Base-by-base conservation (phyloP, 1,140 invertebrate genomes). In the Asobara japonica region DNA sequence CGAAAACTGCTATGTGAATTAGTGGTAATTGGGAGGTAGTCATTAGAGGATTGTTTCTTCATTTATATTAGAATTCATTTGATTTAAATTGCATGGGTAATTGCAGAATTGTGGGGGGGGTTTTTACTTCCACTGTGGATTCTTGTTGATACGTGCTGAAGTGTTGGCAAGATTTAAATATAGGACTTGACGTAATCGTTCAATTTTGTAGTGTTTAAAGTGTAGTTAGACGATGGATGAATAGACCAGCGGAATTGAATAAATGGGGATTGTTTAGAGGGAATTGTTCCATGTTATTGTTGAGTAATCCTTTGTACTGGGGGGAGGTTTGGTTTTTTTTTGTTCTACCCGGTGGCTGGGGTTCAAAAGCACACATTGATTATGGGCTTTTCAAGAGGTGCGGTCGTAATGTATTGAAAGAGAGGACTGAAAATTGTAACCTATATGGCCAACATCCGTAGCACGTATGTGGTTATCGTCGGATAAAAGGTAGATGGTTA, bases 311-410 rank as follows among this genome's bases (percentile, higher is more conserved):
- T 16, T 45, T 45, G 18, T 45, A 16, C 36, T 38, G 10, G n/a
- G 36, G 36, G 11, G 31, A 33, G 31, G 31, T 11, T 33, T 33
- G n/a, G n/a, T 33, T 33, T 4, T 45, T 45, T 56, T 56, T 56
- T 56, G 20, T 56, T 25, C 22, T 25, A 25, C 7, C 22, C 18
- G 22, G 22, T 18, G 22, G 22, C 25, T 7, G 41, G 51, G 51
- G 5, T 25, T 56, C 25, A 22, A 56, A 56, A 25, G 51, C 22
- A 56, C 51, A 56, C 51, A 56, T 56, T 56, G 51, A 56, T 56
- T 56, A 56, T 56, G 51, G 51, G 51, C 20, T 56, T 56, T 56
- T 56, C 51, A 56, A 56, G 51, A 56, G 51, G 51, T 56, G 51
- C 51, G 51, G 51, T 56, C 51, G 51, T 56, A 25, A 56, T 56